Evolutionary conservation across 2,113 vertebrate genomes (phyloP), one percentile per base, ranked within the genome.

Genomic region (Dicerorhinus sumatrensis): DNA sequence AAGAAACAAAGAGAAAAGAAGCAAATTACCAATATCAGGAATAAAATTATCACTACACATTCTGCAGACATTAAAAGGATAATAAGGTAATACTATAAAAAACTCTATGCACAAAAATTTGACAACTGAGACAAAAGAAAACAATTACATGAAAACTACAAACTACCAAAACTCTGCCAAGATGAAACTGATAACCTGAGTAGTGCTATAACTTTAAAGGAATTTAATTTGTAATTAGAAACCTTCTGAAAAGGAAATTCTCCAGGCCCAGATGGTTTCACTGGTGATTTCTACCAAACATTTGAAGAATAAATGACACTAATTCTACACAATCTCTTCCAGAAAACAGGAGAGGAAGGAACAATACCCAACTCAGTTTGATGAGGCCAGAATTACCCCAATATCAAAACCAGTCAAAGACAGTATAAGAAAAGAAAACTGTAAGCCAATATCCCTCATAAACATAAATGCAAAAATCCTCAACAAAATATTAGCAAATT

Each of bases 311-410:
- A 89, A 96, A 48, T 60, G 79, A 72, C 33, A 85, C 8, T 60
- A 91, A 48, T 76, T 96, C 75, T 75, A 94, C 6, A 75, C 27
- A n/a, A 82, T 69, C 39, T 94, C 67, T 94, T 75, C 46, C 58
- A 96, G 58, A 62, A 91, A 87, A 91, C 36, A 67, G 48, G 88
- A 48, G 9, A 82, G 33, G 10, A 51, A 17, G 58, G 25, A 92
- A 67, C 8, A 89, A 29, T 79, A 79, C 2, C 21, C 12, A 90
- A 72, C 14, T 65, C 58, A 20, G n/a, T 79, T 73, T 67, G 48
- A 67, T 48, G 17, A 87, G n/a, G 36, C 20, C 39, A 94, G 21
- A 87, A 81, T 76, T 39, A 91, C 5, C 48, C 60, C 48, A 23
- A 83, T 70, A 42, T 48, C 42, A 95, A 94, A 60, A 82, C 33